These are phyloP conservation scores for Patella pellucida DNA, from an alignment of 2,888 invertebrate species.

Conservation along the genomic window DNA sequence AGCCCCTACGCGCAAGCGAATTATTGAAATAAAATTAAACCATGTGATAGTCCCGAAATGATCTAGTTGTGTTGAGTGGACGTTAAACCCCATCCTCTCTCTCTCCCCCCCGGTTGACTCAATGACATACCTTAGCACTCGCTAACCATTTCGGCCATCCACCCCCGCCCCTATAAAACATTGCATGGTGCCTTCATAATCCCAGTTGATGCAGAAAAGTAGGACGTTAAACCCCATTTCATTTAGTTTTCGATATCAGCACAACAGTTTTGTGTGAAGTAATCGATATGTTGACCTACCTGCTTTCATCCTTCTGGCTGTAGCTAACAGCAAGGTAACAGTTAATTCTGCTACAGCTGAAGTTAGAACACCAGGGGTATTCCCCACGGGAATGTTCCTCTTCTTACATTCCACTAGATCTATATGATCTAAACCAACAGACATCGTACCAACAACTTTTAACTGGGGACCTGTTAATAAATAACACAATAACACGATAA, in stretches of 20 bases:
- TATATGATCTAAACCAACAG: constrained; percentile 91
- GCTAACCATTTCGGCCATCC: no score
- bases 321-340: constrained; percentile 85
- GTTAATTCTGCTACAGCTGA: constrained; percentile 89
- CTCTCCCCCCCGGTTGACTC: no score
- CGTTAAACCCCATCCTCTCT: no score
- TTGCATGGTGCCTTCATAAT: neutral
- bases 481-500: no score
- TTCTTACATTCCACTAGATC: constrained; percentile 83
- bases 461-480: constrained; percentile 76
- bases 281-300: constrained; percentile 71
- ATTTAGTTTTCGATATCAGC: neutral
- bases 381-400: constrained; percentile 83
- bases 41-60: no score
- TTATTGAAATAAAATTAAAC: no score
- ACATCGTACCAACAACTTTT: constrained; percentile 90
- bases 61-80: no score
- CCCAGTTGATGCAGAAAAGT: no score
- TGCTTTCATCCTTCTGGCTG: constrained; percentile 86
- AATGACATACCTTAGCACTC: no score
- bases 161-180: neutral
- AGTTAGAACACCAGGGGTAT: constrained; percentile 86
- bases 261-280: neutral
- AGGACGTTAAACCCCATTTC: no score
- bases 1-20: no score